Base-by-base conservation (phyloP, 1,140 invertebrate genomes). In the Drosophila seguyi region DNA sequence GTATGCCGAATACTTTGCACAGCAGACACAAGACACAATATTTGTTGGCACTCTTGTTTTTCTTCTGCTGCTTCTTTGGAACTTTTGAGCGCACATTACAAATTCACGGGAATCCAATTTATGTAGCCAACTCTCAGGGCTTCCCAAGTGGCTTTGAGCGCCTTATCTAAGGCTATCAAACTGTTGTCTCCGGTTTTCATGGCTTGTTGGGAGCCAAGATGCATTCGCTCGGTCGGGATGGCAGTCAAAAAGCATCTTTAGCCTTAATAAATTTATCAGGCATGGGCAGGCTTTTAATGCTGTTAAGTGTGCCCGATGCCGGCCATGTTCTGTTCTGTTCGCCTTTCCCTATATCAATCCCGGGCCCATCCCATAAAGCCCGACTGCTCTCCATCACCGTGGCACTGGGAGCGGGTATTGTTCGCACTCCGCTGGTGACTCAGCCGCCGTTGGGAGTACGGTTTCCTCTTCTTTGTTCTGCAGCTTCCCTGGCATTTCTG, bases 21-120 rank as follows among this genome's bases (percentile, higher is more conserved):
- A 41, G 55, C 73, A 81, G 72, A 75, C 78, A 75, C 78, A 71
- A 71, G 66, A 63, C 61, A 55, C 57, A 74, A 68, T 77, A 77
- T 79, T 87, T 79, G 68, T 56, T 81, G 63, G 42, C 61, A 58
- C 60, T 81, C 62, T 63, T 67, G 72, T 78, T 36, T 50, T 58
- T 62, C n/a, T 20, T 36, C 52, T 50, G 45, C 47, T 66, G 71
- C 52, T 87, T 87, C 84, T 56, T 75, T 25, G 65, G 84, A 88
- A 88, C 60, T 88, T 88, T 84, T 68, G 80, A 87, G 83, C 79
- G 75, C 84, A 84, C 84, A 84, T 87, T 90, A 88, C 85, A 88
- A 80, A 90, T 88, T 90, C 84, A 78, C 67, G 55, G 77, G 80
- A 88, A 88, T 90, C 84, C 84, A 88, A 88, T 88, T 90, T 90